Evolutionary conservation across 1,140 invertebrate species (phyloP), one percentile per base, ranked within the genome.

Genomic region (Achroia grisella): DNA sequence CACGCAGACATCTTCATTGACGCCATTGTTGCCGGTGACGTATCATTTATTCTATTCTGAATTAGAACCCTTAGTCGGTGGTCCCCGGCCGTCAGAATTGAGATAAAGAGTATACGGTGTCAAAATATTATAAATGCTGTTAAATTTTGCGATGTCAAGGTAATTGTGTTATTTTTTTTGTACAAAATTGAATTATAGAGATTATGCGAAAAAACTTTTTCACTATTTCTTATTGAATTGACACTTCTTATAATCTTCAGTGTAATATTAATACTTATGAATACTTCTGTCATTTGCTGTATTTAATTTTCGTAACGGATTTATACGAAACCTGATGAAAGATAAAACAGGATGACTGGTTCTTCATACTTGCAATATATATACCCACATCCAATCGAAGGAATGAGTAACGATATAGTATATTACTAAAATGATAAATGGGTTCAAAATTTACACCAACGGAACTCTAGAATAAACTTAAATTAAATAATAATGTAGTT

Each of bases 61-160:
- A 66, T 65, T 66, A 57, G 53, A 44, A 40, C 35, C 58, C 46
- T 33, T 42, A 39, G 36, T 45, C 61, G 74, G 76, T 83, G 76
- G 75, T 72, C 74, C 58, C 36, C 42, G 27, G 42, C 47, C 45
- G 35, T 56, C 39, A 45, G 36, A 49, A 53, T 53, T 52, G 39
- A 45, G 41, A 44, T 59, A 52, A 45, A 52, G 32, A 40, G 56
- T 30, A 33, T 43, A 48, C 28, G 17, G 34, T 77, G 74, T 77
- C 73, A 80, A 53, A 83, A 73, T 74, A 80, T 74, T 78, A 55
- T 71, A 66, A 67, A 60, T 44, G 44, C 56, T 57, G 45, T 76
- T 63, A 69, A 73, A 70, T 70, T 63, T 61, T 62, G 60, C 42
- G 39, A 50, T 69, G 67, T 67, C 44, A 50, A 55, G 45, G 34